Evolutionary conservation across 35 echinoderm and acorn worm species (phyloP), one percentile per base, ranked within the genome.

Genomic region (Hemicentrotus pulcherrimus): DNA sequence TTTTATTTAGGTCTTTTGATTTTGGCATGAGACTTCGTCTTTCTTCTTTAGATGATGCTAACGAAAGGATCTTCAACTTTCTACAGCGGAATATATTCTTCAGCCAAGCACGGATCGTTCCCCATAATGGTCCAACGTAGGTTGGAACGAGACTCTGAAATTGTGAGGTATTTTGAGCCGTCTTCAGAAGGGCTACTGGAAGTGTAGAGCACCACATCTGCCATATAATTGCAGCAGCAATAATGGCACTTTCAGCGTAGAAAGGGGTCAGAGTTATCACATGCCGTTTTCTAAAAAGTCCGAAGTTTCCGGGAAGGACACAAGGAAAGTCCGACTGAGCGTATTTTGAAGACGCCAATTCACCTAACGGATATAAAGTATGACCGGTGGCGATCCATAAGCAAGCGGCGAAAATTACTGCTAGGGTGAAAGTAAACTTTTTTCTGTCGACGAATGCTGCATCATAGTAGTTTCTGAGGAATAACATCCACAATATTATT

Each of bases 241-340:
- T 90, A 5, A 90, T 45, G 46, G 32, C 88, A 90, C 88, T 32
- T 28, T 90, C 88, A 33, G 46, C 88, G 88, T 90, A 90, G 19
- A 90, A 90, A 90, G 32, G 88, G 32, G 88, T 90, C 88, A 90
- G 65, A 7, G 22, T 78, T 28, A n/a, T 78, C 22, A 22, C 22
- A 22, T 78, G 65, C n/a, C 19, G 22, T 28, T 22, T 28, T 7
- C 18, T n/a, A 22, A 78, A 78, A 22, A 22, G 18, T n/a, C 65
- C 65, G 24, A 78, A 78, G 18, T 78, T 78, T 78, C 65, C 65
- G 19, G 65, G 65, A 78, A 78, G 65, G 28, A 7, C 6, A 28
- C 65, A 78, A 78, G 65, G 65, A n/a, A 52, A 93, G 91, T 93
- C 48, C 6, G 19, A 6, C 6, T 78, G 65, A 22, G 15, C 65